Conservation (phyloP, 2,113 vertebrate genomes). For the Scalopus aquaticus region DNA sequence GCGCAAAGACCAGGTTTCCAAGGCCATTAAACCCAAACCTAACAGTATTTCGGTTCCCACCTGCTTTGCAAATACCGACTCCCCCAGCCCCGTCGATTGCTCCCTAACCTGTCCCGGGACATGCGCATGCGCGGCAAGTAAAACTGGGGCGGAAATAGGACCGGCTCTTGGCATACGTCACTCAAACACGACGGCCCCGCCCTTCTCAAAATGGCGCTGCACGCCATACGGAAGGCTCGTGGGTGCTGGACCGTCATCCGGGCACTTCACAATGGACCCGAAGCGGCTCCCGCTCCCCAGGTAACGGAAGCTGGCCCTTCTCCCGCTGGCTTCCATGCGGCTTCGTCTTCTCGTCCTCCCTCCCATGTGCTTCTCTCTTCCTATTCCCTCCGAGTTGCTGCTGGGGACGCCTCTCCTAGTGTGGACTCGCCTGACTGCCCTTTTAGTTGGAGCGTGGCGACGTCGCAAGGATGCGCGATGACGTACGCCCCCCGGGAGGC, state of each 20-base stretch:
- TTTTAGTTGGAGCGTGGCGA: neutral
- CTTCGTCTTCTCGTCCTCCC: neutral
- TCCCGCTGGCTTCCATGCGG: neutral
- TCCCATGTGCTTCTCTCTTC: neutral
- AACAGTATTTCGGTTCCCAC: rapidly evolving
- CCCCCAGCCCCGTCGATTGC: rapidly evolving
- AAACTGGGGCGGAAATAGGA: neutral
- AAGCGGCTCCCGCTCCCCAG: conserved; percentile 20
- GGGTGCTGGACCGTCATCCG: conserved; percentile 69
- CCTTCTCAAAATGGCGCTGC: conserved; percentile 76
- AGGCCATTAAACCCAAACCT: rapidly evolving
- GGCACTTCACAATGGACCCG: conserved; percentile 66
- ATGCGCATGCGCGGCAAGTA: neutral
- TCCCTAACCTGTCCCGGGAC: too few relatives aligned
- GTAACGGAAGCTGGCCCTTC: conserved; percentile 50
- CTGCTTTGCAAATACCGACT: rapidly evolving
- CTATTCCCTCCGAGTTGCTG: neutral
- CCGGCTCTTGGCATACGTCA: conserved; percentile 22
- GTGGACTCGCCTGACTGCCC: neutral
- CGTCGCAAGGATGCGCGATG: neutral
- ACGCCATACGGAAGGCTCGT: conserved; percentile 55
- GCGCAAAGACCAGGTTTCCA: neutral
- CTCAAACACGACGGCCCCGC: neutral
- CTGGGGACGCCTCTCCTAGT: rapidly evolving
- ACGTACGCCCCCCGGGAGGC: neutral